Evolutionary conservation across 2,888 invertebrate species (phyloP), one percentile per base, ranked within the genome.

Genomic region (Phengaris alcon): DNA sequence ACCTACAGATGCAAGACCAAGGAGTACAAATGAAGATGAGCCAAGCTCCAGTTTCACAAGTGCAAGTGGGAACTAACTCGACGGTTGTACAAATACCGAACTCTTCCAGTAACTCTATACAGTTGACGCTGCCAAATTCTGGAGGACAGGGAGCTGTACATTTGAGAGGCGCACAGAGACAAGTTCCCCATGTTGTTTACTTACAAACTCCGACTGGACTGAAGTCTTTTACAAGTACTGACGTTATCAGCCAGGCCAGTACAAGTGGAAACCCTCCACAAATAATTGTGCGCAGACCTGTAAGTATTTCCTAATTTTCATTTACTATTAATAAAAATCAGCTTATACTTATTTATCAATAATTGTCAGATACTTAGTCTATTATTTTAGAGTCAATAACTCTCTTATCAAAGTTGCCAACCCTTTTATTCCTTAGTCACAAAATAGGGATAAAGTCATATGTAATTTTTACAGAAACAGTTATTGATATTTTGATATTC

Each of bases 161-260:
- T 76, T 80, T 93, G 75, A 82, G 93, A 75, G 89, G 90, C 46
- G 78, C 88, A 0, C 82, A 86, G 0, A 85, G 93, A 76, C 84
- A 91, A 68, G 87, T 94, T 79, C 89, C 95, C n/a, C 95, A 94
- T 80, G 89, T 95, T 79, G 94, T 95, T 59, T 95, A 95, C 81
- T 94, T 95, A 76, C 95, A 95, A 84, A 94, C 94, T 46, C 93
- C 94, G 0, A 88, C 91, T 15, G 94, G 94, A 51, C 81, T 94
- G 80, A 93, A 93, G 79, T 90, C 93, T 7, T 91, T 93, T 69
- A 86, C 90, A 5, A 92, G 90, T 78, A 89, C 91, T 4, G 93
- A 94, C 64, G 90, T 93, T 57, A 92, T 92, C 79, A 91, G 88
- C 78, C 93, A 93, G 84, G 91, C 91, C 78, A 92, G 91, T 82